phyloP scores from a whole-genome alignment of 1,140 invertebrate genomes.

The Nasonia giraulti region DNA sequence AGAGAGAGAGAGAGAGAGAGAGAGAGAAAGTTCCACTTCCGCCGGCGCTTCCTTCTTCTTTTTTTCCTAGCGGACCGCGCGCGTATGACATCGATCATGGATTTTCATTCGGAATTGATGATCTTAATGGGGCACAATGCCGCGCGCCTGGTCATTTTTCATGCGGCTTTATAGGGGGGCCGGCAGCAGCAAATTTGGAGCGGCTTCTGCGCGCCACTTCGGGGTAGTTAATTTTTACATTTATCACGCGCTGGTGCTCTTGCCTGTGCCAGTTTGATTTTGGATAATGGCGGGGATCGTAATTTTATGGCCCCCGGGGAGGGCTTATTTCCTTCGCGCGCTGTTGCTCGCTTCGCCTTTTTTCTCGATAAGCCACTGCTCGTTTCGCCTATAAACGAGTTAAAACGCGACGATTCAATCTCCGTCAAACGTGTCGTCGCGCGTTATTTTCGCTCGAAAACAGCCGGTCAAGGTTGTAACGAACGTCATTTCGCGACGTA shows the following conservation, averaged over 20 bases:
- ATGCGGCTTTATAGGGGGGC: neutral
- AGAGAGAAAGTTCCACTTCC: too few relatives aligned
- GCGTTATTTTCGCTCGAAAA: too few relatives aligned
- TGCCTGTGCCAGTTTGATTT: neutral
- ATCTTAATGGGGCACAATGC: conserved; percentile 30
- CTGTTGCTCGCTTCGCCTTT: neutral
- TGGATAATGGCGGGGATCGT: neutral
- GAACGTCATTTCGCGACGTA: too few relatives aligned
- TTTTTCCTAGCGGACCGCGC: neutral
- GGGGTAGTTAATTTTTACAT: conserved; percentile 35
- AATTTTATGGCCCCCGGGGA: conserved; percentile 2
- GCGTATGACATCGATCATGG: conserved; percentile 36
- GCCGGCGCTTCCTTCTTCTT: neutral
- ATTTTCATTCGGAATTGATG: conserved; percentile 44
- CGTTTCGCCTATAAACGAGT: too few relatives aligned
- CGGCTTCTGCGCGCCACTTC: neutral
- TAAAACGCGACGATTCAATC: too few relatives aligned
- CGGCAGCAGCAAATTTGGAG: conserved; percentile 16
- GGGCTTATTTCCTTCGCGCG: neutral
- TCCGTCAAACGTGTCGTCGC: too few relatives aligned
- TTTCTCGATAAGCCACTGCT: too few relatives aligned
- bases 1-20: too few relatives aligned
- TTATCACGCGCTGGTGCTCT: conserved; percentile 18
- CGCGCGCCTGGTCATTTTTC: conserved; percentile 14
- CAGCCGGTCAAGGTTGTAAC: too few relatives aligned